Base-by-base conservation (phyloP, 2,888 invertebrate genomes). In the Oithona nana region DNA sequence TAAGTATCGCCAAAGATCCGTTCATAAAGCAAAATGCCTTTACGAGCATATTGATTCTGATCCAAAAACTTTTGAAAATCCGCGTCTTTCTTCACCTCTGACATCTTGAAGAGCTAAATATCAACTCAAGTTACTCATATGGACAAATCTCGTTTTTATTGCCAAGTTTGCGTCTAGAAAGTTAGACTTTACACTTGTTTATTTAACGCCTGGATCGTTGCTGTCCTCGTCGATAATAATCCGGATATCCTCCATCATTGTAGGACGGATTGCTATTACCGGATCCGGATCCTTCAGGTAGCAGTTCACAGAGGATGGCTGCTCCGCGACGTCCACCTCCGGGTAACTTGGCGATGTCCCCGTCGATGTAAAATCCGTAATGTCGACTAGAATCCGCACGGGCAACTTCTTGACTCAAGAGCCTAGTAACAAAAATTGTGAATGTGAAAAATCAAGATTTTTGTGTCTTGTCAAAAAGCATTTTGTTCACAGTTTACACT, bases 1-100 rank as follows among this genome's bases (percentile, higher is more conserved):
- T 75, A 79, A 16, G 75, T 74, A 55, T 73, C 69, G 3, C 79
- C 79, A 68, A 78, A 79, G 31, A 79, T 76, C 69, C 75, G 74
- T 68, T 79, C 79, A 68, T 79, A 79, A 3, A 75, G 69, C 1
- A 74, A 31, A 30, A 57, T 30, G 28, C 31, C 31, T 13, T 57
- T 57, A 6, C 24, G 28, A 16, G 57, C 31, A 31, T 57, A 31
- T 57, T 57, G 57, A n/a, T 30, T 28, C 3, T 3, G 28, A 31
- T 57, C 57, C 57, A 57, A n/a, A 20, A 57, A 57, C 57, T 57
- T 57, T 30, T 57, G 30, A 30, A 31, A 39, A 3, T 57, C 57
- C 8, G 39, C 39, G 39, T 39, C 39, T 39, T 39, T 39, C 16
- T 39, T 39, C 39, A 6, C 39, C 39, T 39, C 39, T 39, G 39